Percentiles rank a stretch among this genome's conserved stretches.
phyloP scores from a whole-genome alignment of 2,888 invertebrate species.

The Poecilus cupreus region DNA sequence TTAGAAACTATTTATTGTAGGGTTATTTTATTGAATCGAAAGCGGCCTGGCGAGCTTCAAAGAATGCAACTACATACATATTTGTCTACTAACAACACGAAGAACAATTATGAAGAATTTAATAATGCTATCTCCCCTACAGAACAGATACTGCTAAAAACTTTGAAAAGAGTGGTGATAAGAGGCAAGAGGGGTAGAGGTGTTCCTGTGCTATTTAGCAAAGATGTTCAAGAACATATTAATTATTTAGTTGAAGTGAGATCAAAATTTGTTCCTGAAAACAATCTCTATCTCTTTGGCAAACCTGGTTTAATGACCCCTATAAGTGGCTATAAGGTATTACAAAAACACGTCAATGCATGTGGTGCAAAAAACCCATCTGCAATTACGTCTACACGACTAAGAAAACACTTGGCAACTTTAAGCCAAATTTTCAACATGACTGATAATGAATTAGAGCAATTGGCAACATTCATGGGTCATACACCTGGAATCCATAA shows the following conservation, averaged over 20 bases:
- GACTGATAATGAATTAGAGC: constrained; percentile 63
- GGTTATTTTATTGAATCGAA: constrained; percentile 31
- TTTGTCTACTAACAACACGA: not conserved
- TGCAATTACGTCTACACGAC: constrained; percentile 63
- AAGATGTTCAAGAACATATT: constrained; percentile 63
- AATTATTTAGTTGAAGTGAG: constrained; percentile 58
- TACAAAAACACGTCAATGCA: constrained; percentile 61
- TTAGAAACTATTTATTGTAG: constrained; percentile 31
- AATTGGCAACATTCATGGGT: constrained; percentile 65
- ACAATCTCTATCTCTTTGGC: constrained; percentile 61
- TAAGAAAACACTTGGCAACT: constrained; percentile 65
- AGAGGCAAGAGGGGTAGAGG: constrained; percentile 63
- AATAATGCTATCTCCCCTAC: not conserved
- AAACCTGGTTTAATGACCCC: constrained; percentile 4
- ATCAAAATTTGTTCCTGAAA: constrained; percentile 52
- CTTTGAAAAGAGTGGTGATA: constrained; percentile 61
- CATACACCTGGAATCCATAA: constrained; percentile 62
- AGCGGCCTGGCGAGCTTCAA: constrained; percentile 41
- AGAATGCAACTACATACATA: not conserved
- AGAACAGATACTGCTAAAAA: constrained; percentile 60
- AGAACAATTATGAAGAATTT: constrained; percentile 57
- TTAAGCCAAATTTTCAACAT: constrained; percentile 65
- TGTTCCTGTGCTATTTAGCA: constrained; percentile 64
- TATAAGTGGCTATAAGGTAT: constrained; percentile 63
- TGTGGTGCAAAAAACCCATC: constrained; percentile 63